Evolutionary conservation across 2,797 vertebrate species (phyloP).

Genomic region (Morelia viridis): DNA sequence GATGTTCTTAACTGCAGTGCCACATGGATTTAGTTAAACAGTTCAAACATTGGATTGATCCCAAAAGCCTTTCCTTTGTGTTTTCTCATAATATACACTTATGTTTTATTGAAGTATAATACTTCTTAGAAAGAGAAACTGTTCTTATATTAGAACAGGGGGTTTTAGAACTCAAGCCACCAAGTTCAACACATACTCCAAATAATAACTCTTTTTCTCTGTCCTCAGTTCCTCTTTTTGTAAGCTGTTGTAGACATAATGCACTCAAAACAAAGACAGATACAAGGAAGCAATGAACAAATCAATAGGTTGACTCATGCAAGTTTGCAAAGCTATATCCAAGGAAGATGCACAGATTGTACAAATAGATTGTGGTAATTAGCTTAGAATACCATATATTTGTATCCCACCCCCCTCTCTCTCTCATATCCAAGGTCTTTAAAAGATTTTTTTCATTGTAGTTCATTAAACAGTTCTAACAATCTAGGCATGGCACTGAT

Average conservation of each 20-base stretch:
- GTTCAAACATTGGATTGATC: background rate
- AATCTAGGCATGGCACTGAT: background rate
- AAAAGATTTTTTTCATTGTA: conserved; percentile 11
- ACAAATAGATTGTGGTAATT: conserved; percentile 8
- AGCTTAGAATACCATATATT: background rate
- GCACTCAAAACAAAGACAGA: background rate
- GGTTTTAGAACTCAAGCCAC: background rate
- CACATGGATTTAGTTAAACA: background rate
- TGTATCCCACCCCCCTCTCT: background rate
- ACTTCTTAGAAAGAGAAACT: background rate
- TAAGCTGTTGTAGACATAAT: background rate
- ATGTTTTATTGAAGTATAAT: background rate
- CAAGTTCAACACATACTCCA: background rate
- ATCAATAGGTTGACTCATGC: background rate
- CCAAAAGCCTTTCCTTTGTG: background rate
- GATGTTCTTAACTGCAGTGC: background rate
- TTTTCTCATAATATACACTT: background rate
- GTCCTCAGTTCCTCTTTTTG: background rate
- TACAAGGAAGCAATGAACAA: background rate
- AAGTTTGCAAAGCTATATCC: background rate
- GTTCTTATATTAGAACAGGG: background rate
- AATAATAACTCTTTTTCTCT: background rate
- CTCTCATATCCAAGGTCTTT: conserved; percentile 2
- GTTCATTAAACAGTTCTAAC: conserved; percentile 15
- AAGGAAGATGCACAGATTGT: conserved; percentile 9